A percentile compares a stretch with the other conserved stretches of the same genome.
phyloP scores from a whole-genome alignment of 2,888 invertebrate species.

The Argyra leucocephala region DNA sequence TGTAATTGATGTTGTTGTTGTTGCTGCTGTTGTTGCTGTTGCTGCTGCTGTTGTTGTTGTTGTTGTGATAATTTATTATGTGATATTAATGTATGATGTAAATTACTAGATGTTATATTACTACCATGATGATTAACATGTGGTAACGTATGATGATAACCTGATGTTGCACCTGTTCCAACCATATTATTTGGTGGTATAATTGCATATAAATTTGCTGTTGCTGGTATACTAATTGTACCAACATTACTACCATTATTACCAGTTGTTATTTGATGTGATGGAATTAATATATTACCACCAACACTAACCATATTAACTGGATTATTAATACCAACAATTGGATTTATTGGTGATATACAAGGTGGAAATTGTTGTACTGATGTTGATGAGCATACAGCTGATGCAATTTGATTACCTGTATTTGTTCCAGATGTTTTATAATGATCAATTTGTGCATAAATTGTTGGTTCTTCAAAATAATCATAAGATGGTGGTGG shows the following conservation, averaged over 20 bases:
- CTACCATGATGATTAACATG: slow-evolving; percentile 9
- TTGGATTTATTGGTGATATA: slow-evolving; percentile 41
- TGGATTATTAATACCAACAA: neutral
- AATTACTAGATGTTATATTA: slow-evolving; percentile 7
- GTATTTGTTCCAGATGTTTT: slow-evolving; percentile 39
- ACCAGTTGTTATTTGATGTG: slow-evolving; percentile 9
- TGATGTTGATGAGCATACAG: slow-evolving; percentile 28
- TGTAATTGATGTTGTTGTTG: slow-evolving; percentile 35
- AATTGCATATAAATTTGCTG: slow-evolving; percentile 7
- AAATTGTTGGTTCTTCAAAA: slow-evolving; percentile 58
- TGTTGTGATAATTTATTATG: slow-evolving; percentile 18
- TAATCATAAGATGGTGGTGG: slow-evolving; percentile 41
- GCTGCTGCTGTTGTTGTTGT: slow-evolving; percentile 26
- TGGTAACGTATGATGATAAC: slow-evolving; percentile 8
- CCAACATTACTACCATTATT: slow-evolving; percentile 13
- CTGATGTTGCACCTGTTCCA: neutral
- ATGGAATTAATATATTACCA: slow-evolving; percentile 10
- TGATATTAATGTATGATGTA: slow-evolving; percentile 15
- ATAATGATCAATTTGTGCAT: slow-evolving; percentile 65
- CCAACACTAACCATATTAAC: neutral
- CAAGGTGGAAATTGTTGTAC: slow-evolving; percentile 44
- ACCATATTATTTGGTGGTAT: slow-evolving; percentile 9
- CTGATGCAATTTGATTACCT: slow-evolving; percentile 16
- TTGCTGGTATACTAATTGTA: neutral
- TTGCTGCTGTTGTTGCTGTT: slow-evolving; percentile 21